Conservation (phyloP, 2,888 invertebrate species). For the Pocota personata region DNA sequence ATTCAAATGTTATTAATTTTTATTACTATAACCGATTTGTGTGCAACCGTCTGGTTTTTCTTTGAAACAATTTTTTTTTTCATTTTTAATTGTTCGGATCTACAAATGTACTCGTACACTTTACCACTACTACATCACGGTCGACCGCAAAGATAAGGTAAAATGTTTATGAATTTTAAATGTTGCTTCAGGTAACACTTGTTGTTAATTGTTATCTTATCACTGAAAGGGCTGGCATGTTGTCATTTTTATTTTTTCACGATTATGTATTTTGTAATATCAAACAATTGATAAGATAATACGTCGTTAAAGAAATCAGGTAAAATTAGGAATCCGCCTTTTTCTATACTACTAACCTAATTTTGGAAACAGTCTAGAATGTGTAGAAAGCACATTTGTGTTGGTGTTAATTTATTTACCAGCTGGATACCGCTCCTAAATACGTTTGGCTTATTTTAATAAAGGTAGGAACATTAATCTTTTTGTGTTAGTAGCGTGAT, state of each 20-base stretch:
- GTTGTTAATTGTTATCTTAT: constrained; percentile 31
- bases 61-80: too few relatives aligned
- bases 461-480: neutral
- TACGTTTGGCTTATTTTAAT: neutral
- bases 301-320: neutral
- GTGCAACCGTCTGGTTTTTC: too few relatives aligned
- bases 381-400: neutral
- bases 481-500: neutral
- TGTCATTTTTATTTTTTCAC: constrained; percentile 3
- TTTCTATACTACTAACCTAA: neutral
- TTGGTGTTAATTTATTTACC: neutral
- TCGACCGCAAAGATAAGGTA: neutral
- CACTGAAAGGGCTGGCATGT: constrained; percentile 2
- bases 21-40: too few relatives aligned
- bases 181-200: constrained; percentile 5
- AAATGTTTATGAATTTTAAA: neutral
- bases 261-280: constrained; percentile 13
- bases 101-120: neutral
- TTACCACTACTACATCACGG: neutral
- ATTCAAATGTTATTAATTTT: too few relatives aligned
- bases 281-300: constrained; percentile 5
- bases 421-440: neutral
- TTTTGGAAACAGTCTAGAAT: neutral
- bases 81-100: too few relatives aligned
- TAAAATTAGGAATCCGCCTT: neutral